Percentiles rank a stretch among this genome's conserved stretches.
Evolutionary conservation across 2,888 invertebrate species (phyloP).

Genomic region (Cheiracanthium punctorium): DNA sequence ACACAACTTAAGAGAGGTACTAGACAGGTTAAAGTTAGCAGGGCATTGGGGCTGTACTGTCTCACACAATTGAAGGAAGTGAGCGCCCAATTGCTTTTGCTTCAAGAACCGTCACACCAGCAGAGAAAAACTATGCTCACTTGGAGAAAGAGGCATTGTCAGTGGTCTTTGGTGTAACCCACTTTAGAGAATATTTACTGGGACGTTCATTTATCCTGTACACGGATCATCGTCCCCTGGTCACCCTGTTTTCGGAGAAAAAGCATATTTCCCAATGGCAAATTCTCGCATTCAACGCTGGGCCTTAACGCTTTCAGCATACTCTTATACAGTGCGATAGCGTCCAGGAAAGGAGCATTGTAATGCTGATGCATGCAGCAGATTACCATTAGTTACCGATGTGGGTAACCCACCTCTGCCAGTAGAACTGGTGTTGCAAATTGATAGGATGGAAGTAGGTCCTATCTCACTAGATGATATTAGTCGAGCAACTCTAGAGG

Average conservation of each 20-base stretch:
- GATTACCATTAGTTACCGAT: conserved; percentile 57
- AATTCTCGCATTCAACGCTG: conserved; percentile 72
- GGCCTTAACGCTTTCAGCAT: conserved; percentile 73
- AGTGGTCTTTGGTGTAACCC: conserved; percentile 75
- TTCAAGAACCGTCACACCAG: conserved; percentile 68
- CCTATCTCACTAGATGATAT: background rate
- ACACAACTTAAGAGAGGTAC: too few relatives aligned
- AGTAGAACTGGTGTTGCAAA: background rate
- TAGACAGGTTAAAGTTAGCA: too few relatives aligned
- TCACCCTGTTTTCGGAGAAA: conserved; percentile 22
- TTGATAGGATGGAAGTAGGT: background rate
- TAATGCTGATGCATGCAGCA: conserved; percentile 74
- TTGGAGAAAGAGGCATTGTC: conserved; percentile 74
- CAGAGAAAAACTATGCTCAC: conserved; percentile 71
- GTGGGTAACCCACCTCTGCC: background rate
- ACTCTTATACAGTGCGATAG: conserved; percentile 74
- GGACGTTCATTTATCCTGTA: conserved; percentile 76
- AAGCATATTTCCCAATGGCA: conserved; percentile 71
- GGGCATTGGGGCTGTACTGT: conserved; percentile 72
- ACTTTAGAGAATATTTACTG: conserved; percentile 76
- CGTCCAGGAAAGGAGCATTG: conserved; percentile 72
- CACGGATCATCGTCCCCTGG: conserved; percentile 76
- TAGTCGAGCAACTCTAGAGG: background rate
- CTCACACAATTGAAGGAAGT: conserved; percentile 74
- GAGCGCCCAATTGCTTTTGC: conserved; percentile 74